Conservation (phyloP, 2,888 invertebrate genomes). For the Corbicula japonica region DNA sequence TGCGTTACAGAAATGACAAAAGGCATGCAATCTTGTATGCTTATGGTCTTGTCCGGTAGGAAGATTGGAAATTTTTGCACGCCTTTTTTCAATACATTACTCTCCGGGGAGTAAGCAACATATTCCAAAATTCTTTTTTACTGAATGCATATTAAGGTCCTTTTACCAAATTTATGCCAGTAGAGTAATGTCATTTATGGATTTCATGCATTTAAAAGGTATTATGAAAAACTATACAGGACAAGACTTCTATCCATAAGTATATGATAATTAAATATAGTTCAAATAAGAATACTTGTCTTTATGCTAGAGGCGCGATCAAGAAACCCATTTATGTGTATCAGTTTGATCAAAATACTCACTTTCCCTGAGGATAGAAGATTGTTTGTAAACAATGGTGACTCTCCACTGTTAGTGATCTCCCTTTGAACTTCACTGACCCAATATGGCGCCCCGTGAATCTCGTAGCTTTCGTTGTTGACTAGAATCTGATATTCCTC, state of each 20-base stretch:
- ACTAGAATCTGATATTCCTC: constrained; percentile 64
- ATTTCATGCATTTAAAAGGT: background rate
- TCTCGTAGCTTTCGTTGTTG: constrained; percentile 70
- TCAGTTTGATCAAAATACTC: constrained; percentile 6
- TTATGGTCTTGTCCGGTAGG: too few species aligned
- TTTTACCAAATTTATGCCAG: too few species aligned
- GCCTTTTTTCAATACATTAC: too few species aligned
- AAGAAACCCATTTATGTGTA: too few species aligned
- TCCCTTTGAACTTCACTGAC: constrained; percentile 72
- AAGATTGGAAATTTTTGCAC: too few species aligned
- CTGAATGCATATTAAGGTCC: too few species aligned
- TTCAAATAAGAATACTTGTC: background rate
- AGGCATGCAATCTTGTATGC: too few species aligned
- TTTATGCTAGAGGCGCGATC: too few species aligned
- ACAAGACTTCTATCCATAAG: background rate
- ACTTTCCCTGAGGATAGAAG: constrained; percentile 78
- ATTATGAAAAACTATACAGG: background rate
- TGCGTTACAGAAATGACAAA: too few species aligned
- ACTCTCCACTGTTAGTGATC: constrained; percentile 78
- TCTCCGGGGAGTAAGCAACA: too few species aligned
- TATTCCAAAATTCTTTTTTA: too few species aligned
- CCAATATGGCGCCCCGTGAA: constrained; percentile 78
- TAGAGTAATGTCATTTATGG: background rate
- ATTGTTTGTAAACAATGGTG: constrained; percentile 75
- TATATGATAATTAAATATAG: background rate